Evolutionary conservation across 2,888 invertebrate genomes (phyloP), one percentile per base, ranked within the genome.

Genomic region (Tiliacea aurago): DNA sequence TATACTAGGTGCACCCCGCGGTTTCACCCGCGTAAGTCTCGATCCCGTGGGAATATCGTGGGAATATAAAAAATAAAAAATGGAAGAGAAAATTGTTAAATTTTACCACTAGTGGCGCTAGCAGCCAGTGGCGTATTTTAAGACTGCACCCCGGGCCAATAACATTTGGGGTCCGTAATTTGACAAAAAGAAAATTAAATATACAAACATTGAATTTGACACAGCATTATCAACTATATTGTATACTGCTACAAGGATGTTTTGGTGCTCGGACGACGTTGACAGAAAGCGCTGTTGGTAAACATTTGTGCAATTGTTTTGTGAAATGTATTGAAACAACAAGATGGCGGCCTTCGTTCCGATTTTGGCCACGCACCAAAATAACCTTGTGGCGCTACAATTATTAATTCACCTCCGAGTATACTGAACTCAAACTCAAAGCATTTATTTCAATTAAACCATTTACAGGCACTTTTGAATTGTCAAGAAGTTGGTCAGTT

Each of bases 161-260:
- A n/a, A n/a, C n/a, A n/a, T n/a, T n/a, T n/a, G n/a, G n/a, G n/a
- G n/a, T n/a, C n/a, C n/a, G n/a, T n/a, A n/a, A n/a, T n/a, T n/a
- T n/a, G n/a, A 61, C n/a, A n/a, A 61, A 61, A 13, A 61, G 37
- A 61, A 61, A 13, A 61, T n/a, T 41, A 41, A 61, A n/a, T 41
- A 41, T n/a, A 13, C 13, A 13, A 59, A 58, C 6, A 58, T 20
- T 13, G 4, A n/a, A 13, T 59, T 37, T 58, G 6, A 11, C 37
- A 59, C 28, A 28, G 28, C 18, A 55, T 28, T 18, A 1, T 55
- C 7, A 23, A 53, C 53, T 33, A 2, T 10, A 33, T 33, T 20
- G 33, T 58, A 33, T 23, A 11, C n/a, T 23, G 23, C 56, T 20
- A 56, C 56, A 33, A 33, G 5, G 28, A 28, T 33, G 18, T 28